Evolutionary conservation across 2,888 invertebrate species (phyloP), one percentile per base, ranked within the genome.

Genomic region (Diloba caeruleocephala): DNA sequence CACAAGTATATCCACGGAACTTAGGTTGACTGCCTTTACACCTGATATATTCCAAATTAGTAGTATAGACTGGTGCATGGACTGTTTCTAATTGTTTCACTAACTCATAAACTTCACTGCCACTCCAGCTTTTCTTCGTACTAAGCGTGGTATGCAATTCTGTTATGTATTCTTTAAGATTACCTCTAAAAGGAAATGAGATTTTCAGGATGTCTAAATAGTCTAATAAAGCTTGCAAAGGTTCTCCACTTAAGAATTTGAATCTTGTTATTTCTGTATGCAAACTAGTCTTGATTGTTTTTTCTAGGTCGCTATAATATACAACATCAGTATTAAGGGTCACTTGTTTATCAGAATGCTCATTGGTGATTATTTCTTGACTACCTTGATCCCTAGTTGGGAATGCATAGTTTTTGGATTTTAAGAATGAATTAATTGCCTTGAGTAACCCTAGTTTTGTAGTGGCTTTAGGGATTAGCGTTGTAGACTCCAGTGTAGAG

Each of bases 1-100:
- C 97, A 88, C 99, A 99, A 0, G 98, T 97, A 84, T 97, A 99
- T 8, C 99, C 98, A 39, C 99, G 94, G 74, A 94, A 95, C 55
- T 94, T 94, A 0, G 95, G 88, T 48, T 95, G 93, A 71, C 98
- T 98, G 7, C 98, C 98, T 70, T 94, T 94, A 81, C 99, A 99
- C 1, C 96, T 96, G 25, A 97, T 87, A 95, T 97, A 99, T 52
- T 93, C 89, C 41, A 92, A 74, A 8, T 92, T 87, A 5, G 94
- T 88, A 63, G 72, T 71, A 71, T 94, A 95, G 5, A 96, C 93
- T 10, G 95, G 94, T n/a, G 90, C 82, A 69, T 94, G 88, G 23
- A 89, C 83, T 4, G 78, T 74, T 78, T 96, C 96, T 17, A 94
- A 84, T 19, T 81, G 84, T 61, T 86, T 93, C 0, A 96, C 90